These are phyloP conservation scores for Zaprionus lachaisei DNA, from an alignment of 1,140 invertebrate species.

Conservation along the genomic window DNA sequence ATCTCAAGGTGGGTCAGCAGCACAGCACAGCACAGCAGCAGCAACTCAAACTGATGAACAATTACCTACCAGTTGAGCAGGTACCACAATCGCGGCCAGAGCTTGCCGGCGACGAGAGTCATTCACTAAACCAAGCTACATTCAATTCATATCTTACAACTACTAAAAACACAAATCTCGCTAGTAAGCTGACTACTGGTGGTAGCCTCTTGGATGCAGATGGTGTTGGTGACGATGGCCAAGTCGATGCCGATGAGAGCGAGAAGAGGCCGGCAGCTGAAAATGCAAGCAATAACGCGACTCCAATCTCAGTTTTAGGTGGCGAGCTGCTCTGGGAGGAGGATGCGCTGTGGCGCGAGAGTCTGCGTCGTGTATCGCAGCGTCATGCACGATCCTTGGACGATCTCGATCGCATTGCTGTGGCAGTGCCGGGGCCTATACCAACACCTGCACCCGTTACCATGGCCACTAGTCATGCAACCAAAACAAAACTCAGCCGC, in stretches of 20 bases:
- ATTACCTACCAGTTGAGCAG: constrained; percentile 34
- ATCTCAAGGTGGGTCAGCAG: constrained; percentile 52
- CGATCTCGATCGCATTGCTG: constrained; percentile 88
- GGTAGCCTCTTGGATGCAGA: constrained; percentile 59
- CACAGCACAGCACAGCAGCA: constrained; percentile 1
- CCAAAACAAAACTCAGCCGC: constrained; percentile 86
- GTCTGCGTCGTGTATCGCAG: constrained; percentile 90
- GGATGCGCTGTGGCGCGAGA: constrained; percentile 92
- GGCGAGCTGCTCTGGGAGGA: constrained; percentile 93
- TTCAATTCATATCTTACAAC: constrained; percentile 64
- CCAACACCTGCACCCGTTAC: constrained; percentile 36
- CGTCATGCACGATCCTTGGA: constrained; percentile 92
- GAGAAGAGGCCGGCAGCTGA: constrained; percentile 8
- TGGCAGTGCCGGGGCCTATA: constrained; percentile 43
- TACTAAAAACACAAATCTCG: constrained; percentile 75
- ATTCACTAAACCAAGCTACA: constrained; percentile 61
- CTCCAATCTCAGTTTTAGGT: constrained; percentile 79
- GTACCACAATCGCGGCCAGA: constrained; percentile 20
- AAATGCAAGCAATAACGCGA: constrained; percentile 61
- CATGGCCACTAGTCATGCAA: constrained; percentile 43
- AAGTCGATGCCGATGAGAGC: background rate
- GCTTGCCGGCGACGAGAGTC: constrained; percentile 29
- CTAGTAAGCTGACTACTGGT: constrained; percentile 66
- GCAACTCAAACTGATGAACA: constrained; percentile 60
- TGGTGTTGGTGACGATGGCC: constrained; percentile 36